Percentiles rank a stretch among this genome's conserved stretches.
Evolutionary conservation across 2,797 vertebrate species (phyloP).

Genomic region (Sebastes trivittatus): DNA sequence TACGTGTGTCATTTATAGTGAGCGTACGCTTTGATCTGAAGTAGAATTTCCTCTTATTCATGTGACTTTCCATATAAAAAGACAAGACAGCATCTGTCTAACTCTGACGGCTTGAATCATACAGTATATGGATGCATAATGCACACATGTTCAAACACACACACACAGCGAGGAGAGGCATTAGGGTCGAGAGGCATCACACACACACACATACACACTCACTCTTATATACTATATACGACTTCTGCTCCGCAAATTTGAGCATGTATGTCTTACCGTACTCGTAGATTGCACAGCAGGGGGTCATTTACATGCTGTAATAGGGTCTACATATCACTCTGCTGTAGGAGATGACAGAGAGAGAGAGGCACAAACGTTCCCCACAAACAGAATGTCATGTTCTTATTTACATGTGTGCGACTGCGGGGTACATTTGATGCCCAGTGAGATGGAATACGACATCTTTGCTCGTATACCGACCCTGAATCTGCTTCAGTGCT

Average conservation of each 20-base stretch:
- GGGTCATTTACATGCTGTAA: conserved; percentile 78
- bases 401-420: conserved; percentile 43
- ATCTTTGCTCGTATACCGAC: conserved; percentile 38
- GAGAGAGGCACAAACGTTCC: conserved; percentile 17
- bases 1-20: conserved; percentile 8
- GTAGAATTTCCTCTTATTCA: conserved; percentile 1
- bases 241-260: conserved; percentile 23
- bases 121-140: conserved; percentile 12
- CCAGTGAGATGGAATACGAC: conserved; percentile 63
- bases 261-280: conserved; percentile 10
- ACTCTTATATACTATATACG: neutral
- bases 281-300: conserved; percentile 51
- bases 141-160: conserved; percentile 21
- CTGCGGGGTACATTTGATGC: conserved; percentile 63
- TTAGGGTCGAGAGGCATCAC: neutral
- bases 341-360: conserved; percentile 44
- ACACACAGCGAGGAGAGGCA: neutral
- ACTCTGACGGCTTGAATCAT: conserved; percentile 46
- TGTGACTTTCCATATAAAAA: neutral
- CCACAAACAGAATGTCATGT: conserved; percentile 54
- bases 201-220: neutral
- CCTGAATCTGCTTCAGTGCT: conserved; percentile 18
- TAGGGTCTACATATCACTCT: conserved; percentile 62
- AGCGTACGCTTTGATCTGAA: conserved; percentile 33
- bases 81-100: conserved; percentile 13